These are phyloP conservation scores for Panagrolaimus sp. DNA, from an alignment of 1,140 invertebrate species.

Conservation along the genomic window DNA sequence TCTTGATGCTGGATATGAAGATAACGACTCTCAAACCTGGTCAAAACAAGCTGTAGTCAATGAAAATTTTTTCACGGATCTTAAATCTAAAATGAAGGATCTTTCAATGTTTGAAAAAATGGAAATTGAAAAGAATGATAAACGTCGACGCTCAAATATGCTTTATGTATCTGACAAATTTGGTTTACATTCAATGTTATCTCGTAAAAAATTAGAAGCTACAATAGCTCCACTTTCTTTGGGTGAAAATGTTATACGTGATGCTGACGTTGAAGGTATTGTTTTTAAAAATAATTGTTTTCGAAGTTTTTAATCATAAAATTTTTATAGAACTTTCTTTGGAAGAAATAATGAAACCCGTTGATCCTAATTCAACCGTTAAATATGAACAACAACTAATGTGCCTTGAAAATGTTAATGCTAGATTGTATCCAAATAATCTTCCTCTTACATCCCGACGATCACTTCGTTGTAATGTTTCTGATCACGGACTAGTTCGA, in stretches of 20 bases:
- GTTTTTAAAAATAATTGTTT: neutral
- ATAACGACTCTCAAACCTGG: neutral
- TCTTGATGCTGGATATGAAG: slow-evolving; percentile 5
- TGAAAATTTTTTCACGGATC: neutral
- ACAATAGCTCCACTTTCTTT: neutral
- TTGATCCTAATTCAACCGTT: neutral
- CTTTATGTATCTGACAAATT: slow-evolving; percentile 1
- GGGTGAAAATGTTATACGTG: neutral
- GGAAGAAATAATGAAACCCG: neutral
- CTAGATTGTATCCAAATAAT: neutral
- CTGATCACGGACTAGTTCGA: neutral
- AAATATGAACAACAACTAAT: neutral
- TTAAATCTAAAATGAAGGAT: neutral
- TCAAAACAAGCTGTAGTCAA: neutral
- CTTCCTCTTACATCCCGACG: neutral
- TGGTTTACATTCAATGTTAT: neutral
- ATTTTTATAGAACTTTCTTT: slow-evolving; percentile 16
- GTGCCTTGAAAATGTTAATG: neutral
- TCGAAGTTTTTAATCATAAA: neutral
- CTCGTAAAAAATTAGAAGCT: neutral
- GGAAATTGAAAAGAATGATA: neutral
- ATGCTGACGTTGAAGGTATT: neutral
- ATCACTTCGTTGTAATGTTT: neutral
- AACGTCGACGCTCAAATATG: neutral
- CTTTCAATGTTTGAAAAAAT: neutral